Evolutionary conservation across 1,140 invertebrate species (phyloP).

Genomic region (Drosophila ficusphila): DNA sequence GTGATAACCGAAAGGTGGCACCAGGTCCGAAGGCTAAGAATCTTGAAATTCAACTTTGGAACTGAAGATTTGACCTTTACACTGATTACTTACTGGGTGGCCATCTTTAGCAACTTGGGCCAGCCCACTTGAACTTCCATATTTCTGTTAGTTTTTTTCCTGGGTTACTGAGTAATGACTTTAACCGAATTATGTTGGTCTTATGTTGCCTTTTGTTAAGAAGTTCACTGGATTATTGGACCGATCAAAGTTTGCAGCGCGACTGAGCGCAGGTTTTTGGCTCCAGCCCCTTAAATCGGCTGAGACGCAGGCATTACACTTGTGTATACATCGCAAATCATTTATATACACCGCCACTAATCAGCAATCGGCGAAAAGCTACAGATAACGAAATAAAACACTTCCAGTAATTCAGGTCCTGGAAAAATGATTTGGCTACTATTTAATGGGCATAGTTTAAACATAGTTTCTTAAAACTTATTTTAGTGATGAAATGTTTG

Average conservation of each 20-base stretch:
- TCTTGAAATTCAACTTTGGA: no score
- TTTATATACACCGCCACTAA: no score
- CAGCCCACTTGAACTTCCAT: conserved; percentile 65
- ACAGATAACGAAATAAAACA: background rate
- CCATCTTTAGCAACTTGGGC: conserved; percentile 48
- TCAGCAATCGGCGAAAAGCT: background rate
- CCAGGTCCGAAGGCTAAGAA: conserved; percentile 14
- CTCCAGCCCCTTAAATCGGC: conserved; percentile 2
- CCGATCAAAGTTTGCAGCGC: conserved; percentile 5
- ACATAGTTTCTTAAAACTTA: no score
- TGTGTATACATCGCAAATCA: no score
- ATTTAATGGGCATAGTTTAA: no score
- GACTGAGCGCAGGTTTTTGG: conserved; percentile 17
- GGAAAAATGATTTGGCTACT: no score
- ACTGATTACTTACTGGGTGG: conserved; percentile 53
- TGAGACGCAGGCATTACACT: background rate
- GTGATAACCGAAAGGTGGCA: conserved; percentile 13
- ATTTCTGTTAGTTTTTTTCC: background rate
- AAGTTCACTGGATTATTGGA: background rate
- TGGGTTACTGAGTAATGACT: background rate
- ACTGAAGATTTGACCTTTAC: conserved; percentile 11
- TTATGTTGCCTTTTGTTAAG: no score
- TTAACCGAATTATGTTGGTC: background rate
- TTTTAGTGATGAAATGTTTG: no score
- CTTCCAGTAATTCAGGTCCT: no score